These are phyloP conservation scores for Scortum barcoo DNA, from an alignment of 2,113 vertebrate species.

Conservation along the genomic window DNA sequence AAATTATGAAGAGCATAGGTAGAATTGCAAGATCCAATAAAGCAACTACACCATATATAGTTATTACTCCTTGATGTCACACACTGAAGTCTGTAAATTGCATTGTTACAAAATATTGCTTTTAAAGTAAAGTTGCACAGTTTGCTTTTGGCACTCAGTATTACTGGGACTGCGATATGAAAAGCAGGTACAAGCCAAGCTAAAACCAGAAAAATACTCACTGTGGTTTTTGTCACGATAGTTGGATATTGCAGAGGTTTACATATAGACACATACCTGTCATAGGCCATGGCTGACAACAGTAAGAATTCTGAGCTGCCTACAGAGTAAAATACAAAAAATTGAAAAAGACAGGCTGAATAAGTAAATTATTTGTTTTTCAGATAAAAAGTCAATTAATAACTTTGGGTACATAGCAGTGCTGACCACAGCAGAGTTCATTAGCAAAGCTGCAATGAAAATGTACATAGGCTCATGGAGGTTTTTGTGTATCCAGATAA, in stretches of 20 bases:
- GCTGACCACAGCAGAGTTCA: background rate
- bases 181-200: conserved; percentile 10
- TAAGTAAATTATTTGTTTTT: background rate
- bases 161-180: background rate
- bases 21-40: background rate
- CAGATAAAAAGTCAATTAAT: background rate
- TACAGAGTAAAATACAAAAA: background rate
- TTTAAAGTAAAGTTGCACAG: conserved; percentile 15
- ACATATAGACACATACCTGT: conserved; percentile 37
- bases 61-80: background rate
- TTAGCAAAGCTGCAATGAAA: background rate
- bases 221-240: background rate
- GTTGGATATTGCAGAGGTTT: conserved; percentile 11
- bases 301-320: conserved; percentile 7
- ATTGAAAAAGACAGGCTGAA: conserved; percentile 25
- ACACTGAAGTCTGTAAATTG: conserved; percentile 32
- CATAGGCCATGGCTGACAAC: conserved; percentile 26
- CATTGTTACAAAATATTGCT: conserved; percentile 46
- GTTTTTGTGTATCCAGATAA: background rate
- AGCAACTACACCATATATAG: background rate
- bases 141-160: background rate
- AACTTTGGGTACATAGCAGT: background rate
- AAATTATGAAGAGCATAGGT: conserved; percentile 30
- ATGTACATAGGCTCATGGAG: conserved; percentile 32
- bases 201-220: background rate